phyloP scores from a whole-genome alignment of 1,140 invertebrate species.

The Pentalonia nigronervosa region DNA sequence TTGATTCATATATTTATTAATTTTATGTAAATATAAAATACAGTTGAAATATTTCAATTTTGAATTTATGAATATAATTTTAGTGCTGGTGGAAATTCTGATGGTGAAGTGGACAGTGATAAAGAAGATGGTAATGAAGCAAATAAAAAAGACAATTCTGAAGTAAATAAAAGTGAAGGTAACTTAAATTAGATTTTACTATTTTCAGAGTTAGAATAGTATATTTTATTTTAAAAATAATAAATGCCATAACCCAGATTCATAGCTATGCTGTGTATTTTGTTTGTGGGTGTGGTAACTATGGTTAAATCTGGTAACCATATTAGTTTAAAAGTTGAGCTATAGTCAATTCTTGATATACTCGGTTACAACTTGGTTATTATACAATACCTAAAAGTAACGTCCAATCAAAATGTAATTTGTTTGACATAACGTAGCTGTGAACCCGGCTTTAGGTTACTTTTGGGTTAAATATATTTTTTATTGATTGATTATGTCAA shows the following conservation, averaged over 20 bases:
- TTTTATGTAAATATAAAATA: constrained; percentile 1
- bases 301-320: no score
- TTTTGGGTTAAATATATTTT: not conserved
- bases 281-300: no score
- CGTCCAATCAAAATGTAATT: no score
- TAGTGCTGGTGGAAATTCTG: constrained; percentile 59
- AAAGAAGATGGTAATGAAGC: constrained; percentile 61
- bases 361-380: no score
- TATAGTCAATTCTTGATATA: no score
- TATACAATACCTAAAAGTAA: no score
- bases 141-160: constrained; percentile 62
- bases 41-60: not conserved
- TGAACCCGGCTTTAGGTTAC: not conserved
- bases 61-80: not conserved
- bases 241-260: no score
- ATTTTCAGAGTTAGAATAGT: no score
- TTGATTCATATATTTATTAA: not conserved
- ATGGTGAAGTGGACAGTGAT: constrained; percentile 60
- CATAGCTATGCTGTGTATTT: no score
- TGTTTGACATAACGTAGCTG: no score
- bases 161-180: constrained; percentile 64
- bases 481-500: not conserved
- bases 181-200: constrained; percentile 62
- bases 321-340: no score
- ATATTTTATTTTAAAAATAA: no score